phyloP scores from a whole-genome alignment of 92 coral and sea anemone genomes.

The Phenganax subtilis region DNA sequence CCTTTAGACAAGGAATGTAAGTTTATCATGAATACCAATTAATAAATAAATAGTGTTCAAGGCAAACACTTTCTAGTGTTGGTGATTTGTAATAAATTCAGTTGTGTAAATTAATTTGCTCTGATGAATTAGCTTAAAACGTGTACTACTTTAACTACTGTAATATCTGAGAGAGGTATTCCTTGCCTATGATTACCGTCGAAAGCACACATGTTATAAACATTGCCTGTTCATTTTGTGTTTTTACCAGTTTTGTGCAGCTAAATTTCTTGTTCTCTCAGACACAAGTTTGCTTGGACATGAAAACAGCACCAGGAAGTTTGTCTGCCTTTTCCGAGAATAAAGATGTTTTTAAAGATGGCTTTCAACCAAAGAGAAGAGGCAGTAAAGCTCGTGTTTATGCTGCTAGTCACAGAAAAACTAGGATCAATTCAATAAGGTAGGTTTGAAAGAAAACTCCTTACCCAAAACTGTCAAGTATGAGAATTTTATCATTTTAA shows the following conservation, averaged over 20 bases:
- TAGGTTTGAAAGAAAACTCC: neutral
- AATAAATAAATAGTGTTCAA: neutral
- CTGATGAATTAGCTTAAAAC: too few species aligned
- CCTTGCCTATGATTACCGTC: too few species aligned
- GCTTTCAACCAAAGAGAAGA: conserved; percentile 11
- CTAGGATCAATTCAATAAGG: conserved; percentile 83
- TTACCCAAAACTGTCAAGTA: neutral
- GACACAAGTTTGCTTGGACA: conserved; percentile 6
- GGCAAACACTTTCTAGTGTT: neutral
- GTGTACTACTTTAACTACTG: neutral
- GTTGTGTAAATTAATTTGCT: neutral
- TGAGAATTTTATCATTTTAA: neutral
- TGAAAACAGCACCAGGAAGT: conserved; percentile 12
- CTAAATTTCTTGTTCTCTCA: neutral
- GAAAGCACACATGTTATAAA: too few species aligned
- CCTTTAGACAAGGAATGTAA: neutral
- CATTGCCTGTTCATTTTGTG: too few species aligned
- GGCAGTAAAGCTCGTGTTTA: conserved; percentile 51
- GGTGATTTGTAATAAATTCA: neutral
- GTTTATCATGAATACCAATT: neutral
- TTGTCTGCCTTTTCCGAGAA: conserved; percentile 25
- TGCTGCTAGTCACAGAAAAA: conserved; percentile 62
- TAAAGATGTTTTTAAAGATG: conserved; percentile 31
- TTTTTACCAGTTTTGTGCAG: neutral
- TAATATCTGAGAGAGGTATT: neutral